These are phyloP conservation scores for Nymphalis c-album DNA, from an alignment of 2,888 invertebrate genomes.

Conservation along the genomic window DNA sequence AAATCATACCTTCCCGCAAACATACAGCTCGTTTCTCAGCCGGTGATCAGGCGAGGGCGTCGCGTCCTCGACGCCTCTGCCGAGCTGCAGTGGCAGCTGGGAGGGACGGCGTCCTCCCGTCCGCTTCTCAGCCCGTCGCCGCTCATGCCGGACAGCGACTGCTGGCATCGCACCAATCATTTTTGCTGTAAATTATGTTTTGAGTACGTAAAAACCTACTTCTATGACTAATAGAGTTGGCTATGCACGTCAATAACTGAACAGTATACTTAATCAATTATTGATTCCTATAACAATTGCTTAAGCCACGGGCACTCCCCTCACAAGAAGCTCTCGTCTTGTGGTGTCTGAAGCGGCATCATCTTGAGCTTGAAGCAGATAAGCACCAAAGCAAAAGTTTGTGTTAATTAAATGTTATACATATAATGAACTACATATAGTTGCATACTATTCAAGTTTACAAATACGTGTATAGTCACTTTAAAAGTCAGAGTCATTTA, in stretches of 20 bases:
- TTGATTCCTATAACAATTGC: no score
- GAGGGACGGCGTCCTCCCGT: conserved; percentile 83
- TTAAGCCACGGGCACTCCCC: no score
- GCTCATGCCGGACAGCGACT: conserved; percentile 91
- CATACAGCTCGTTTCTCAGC: conserved; percentile 84
- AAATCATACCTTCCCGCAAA: conserved; percentile 86
- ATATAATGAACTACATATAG: background rate
- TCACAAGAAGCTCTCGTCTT: background rate
- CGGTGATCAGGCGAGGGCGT: conserved; percentile 84
- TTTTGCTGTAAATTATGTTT: conserved; percentile 63
- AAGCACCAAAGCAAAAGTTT: background rate
- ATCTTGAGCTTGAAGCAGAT: background rate
- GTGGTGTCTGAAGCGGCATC: background rate
- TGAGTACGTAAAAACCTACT: conserved; percentile 1
- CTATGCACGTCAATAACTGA: background rate
- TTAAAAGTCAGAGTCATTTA: background rate
- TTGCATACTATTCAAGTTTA: background rate
- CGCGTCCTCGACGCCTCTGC: conserved; percentile 83
- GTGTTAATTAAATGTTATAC: background rate
- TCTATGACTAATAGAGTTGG: conserved; percentile 6
- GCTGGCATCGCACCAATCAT: conserved; percentile 95
- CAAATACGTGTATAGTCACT: background rate
- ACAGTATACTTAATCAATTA: no score
- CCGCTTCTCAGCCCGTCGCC: conserved; percentile 87
- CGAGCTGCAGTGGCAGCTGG: conserved; percentile 85